Evolutionary conservation across 2,888 invertebrate species (phyloP), one percentile per base, ranked within the genome.

Genomic region (Phania funesta): DNA sequence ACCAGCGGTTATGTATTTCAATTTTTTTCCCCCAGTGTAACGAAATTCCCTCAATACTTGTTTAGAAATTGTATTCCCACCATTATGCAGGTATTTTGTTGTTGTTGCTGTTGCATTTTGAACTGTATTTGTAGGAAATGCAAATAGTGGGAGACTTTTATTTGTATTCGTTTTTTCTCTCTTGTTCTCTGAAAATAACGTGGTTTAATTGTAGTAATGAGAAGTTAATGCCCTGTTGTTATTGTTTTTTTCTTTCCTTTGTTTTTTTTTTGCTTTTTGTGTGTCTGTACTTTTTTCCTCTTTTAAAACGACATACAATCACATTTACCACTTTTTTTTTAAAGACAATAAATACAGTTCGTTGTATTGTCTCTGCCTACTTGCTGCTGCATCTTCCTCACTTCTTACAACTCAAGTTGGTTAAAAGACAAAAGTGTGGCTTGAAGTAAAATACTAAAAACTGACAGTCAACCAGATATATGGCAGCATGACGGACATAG

Each of bases 161-260:
- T 62, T 22, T 38, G 18, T 41, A 0, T 32, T 54, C 3, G 16
- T 32, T 11, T 13, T 22, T 9, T 22, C 50, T 41, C 75, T 58
- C 58, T 29, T 60, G 46, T 62, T 44, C 44, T 35, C 48, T 54
- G 75, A 68, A 62, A 60, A 54, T 44, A 75, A 68, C 75, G 68
- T 73, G 71, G 80, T 78, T 82, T 60, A 60, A 77, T 77, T 75
- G 74, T 60, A 60, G 52, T 65, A 71, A 32, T 79, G 78, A 76
- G 76, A 82, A 78, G 82, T 82, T 82, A 82, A 82, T 82, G 82
- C 82, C 82, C 82, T 82, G 70, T 75, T 78, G 64, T 78, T 56
- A 54, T 73, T 76, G 18, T 60, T 13, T 38, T 68, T 35, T 60
- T 35, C 48, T 11, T 22, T 60, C 44, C 22, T 54, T 52, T 50